phyloP scores from a whole-genome alignment of 2,113 vertebrate species.

The Zosterops japonicus region DNA sequence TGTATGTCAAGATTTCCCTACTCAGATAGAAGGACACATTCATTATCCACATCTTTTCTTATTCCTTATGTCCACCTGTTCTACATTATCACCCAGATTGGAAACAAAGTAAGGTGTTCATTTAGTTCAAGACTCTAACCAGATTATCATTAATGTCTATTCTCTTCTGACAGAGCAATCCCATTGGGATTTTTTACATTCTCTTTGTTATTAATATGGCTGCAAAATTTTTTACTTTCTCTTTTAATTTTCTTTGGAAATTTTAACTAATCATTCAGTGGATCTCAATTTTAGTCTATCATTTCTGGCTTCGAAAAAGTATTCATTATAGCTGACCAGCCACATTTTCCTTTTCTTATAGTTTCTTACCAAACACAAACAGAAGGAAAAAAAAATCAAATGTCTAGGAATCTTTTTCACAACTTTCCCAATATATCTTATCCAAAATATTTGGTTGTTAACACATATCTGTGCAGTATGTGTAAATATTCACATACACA shows the following conservation, averaged over 20 bases:
- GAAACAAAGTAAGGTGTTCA: not conserved
- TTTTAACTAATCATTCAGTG: not conserved
- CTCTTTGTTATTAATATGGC: not conserved
- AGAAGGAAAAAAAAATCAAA: not conserved
- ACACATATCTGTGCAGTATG: not conserved
- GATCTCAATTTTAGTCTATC: not conserved
- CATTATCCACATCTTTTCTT: not conserved
- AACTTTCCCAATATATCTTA: not conserved
- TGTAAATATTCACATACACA: not conserved
- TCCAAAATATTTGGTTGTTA: not conserved
- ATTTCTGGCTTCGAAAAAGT: not conserved
- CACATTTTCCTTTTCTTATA: not conserved
- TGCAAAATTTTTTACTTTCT: not conserved
- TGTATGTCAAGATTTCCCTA: not conserved
- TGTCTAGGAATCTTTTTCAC: not conserved
- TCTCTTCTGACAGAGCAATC: not conserved
- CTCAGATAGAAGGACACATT: not conserved
- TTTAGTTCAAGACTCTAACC: not conserved
- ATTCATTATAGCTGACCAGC: not conserved
- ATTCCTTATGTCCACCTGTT: not conserved
- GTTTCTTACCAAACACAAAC: not conserved
- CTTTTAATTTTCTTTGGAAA: not conserved
- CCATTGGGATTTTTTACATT: not conserved
- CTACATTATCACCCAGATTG: not conserved
- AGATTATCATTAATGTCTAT: not conserved